Evolutionary conservation across 2,888 invertebrate genomes (phyloP), one percentile per base, ranked within the genome.

Genomic region (Ecliptopera silaceata): DNA sequence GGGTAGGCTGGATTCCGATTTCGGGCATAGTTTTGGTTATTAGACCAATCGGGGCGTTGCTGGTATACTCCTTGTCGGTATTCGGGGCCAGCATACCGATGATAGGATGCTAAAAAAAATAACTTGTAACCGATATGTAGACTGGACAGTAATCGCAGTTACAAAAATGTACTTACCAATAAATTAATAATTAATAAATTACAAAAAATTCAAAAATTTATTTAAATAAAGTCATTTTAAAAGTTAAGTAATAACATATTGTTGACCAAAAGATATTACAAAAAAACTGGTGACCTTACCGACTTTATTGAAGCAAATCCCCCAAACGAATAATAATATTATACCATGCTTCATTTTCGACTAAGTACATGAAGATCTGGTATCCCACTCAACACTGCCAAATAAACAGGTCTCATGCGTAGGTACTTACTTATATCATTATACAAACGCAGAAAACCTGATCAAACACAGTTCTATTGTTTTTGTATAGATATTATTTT

Each of bases 371-470:
- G 15, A 17, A 50, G 50, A 1, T 46, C 41, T 43, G 54, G 45
- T 42, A 13, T 42, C 46, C 46, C 36, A 38, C 15, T 42, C 41
- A 45, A 26, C 36, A 54, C 54, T 59, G 49, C 39, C 45, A 45
- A 46, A 42, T 50, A 18, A 38, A 50, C 29, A 53, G 31, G 20
- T 29, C 6, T 31, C 48, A 47, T 22, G 29, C 34, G 45, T 42
- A n/a, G n/a, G n/a, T n/a, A n/a, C n/a, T n/a, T n/a, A n/a, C n/a
- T n/a, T n/a, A 22, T 32, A 13, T 22, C 38, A 42, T 48, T 46
- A 54, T 46, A 53, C 42, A 45, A 49, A 54, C 41, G 41, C 36
- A 10, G 29, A 53, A 50, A 59, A 54, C 46, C 50, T 59, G 58
- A 46, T 20, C 54, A 59, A 59, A 59, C 36, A 59, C 11, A 20